A percentile compares a stretch with the other conserved stretches of the same genome.
These are phyloP conservation scores for Condylura cristata DNA, from an alignment of 2,113 vertebrate species.

Conservation along the genomic window DNA sequence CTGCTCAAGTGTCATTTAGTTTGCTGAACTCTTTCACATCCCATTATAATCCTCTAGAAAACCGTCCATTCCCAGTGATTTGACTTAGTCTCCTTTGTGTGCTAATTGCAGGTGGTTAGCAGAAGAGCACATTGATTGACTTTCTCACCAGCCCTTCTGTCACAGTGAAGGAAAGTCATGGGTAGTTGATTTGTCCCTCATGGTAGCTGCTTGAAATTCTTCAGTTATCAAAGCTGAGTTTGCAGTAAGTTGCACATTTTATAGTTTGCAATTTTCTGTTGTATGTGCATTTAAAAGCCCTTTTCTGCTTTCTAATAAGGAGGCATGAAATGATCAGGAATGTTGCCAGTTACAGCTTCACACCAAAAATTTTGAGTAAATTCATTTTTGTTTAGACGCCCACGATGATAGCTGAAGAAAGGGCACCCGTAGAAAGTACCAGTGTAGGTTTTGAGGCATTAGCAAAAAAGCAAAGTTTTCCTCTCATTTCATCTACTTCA, in stretches of 20 bases:
- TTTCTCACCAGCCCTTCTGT: neutral
- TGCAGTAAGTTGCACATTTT: slow-evolving; percentile 85
- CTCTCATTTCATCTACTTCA: slow-evolving; percentile 56
- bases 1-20: slow-evolving; percentile 76
- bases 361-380: slow-evolving; percentile 71
- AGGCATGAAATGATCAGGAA: slow-evolving; percentile 78
- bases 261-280: slow-evolving; percentile 78
- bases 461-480: neutral
- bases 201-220: slow-evolving; percentile 71
- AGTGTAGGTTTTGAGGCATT: neutral
- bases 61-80: slow-evolving; percentile 68
- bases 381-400: slow-evolving; percentile 62
- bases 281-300: slow-evolving; percentile 81
- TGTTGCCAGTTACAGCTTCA: slow-evolving; percentile 85
- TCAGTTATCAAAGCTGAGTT: slow-evolving; percentile 81
- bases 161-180: slow-evolving; percentile 18
- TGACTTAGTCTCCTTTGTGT: slow-evolving; percentile 54
- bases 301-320: slow-evolving; percentile 78
- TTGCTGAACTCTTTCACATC: slow-evolving; percentile 66
- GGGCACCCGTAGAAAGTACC: slow-evolving; percentile 31
- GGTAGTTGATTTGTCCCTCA: slow-evolving; percentile 56
- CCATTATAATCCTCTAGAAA: neutral
- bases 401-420: slow-evolving; percentile 1
- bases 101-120: slow-evolving; percentile 47
- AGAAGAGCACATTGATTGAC: slow-evolving; percentile 38